These are phyloP conservation scores for Nymphalis urticae DNA, from an alignment of 2,888 invertebrate species.

Conservation along the genomic window DNA sequence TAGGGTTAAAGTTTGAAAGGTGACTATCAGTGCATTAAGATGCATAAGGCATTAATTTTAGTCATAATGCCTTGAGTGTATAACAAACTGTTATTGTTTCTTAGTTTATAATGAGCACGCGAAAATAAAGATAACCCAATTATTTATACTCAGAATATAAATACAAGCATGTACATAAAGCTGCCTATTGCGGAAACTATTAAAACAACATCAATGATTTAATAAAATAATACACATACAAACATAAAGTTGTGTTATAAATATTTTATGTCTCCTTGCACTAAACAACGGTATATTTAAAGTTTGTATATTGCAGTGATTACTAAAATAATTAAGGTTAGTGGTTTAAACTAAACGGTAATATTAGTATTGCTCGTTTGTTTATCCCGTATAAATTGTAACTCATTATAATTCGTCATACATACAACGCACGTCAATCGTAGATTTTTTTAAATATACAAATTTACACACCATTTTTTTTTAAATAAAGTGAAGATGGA, in stretches of 20 bases:
- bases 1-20: too few species aligned
- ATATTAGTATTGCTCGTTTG: conserved; percentile 5
- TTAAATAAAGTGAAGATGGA: too few species aligned
- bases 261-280: not conserved
- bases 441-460: not conserved
- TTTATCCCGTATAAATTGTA: conserved; percentile 5
- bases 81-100: too few species aligned
- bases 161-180: not conserved
- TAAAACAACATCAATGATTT: conserved; percentile 6
- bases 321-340: conserved; percentile 17
- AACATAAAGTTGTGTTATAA: not conserved
- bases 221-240: not conserved
- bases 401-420: conserved; percentile 1
- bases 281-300: not conserved
- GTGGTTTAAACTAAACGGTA: conserved; percentile 14
- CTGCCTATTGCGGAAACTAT: conserved; percentile 8
- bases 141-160: not conserved
- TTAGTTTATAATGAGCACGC: too few species aligned
- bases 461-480: too few species aligned
- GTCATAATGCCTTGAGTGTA: too few species aligned
- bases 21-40: too few species aligned
- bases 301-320: conserved; percentile 8
- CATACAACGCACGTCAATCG: not conserved
- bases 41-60: too few species aligned
- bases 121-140: too few species aligned